Percentiles rank a stretch among this genome's conserved stretches.
Conservation (phyloP, 2,797 vertebrate genomes). For the Amniataba percoides region DNA sequence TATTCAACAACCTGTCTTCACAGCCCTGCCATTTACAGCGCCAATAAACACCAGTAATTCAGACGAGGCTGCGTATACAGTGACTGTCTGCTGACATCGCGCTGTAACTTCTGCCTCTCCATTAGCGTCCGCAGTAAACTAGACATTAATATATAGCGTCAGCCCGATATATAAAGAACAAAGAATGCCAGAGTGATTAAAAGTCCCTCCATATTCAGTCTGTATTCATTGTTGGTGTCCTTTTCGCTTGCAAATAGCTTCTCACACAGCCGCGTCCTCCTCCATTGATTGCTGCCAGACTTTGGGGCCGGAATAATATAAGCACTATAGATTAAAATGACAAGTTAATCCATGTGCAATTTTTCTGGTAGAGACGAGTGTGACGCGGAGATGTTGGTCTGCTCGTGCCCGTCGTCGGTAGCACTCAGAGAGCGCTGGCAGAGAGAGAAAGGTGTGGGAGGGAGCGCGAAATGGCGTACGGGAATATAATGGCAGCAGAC, state of each 20-base stretch:
- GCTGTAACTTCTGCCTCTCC: constrained; percentile 67
- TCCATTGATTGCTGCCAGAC: constrained; percentile 61
- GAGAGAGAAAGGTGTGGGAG: constrained; percentile 71
- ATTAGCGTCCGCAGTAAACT: constrained; percentile 63
- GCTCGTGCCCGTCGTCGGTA: constrained; percentile 59
- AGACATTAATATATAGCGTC: constrained; percentile 64
- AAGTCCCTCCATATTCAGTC: constrained; percentile 19
- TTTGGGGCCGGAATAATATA: constrained; percentile 55
- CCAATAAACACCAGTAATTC: constrained; percentile 70
- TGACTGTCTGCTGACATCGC: constrained; percentile 55
- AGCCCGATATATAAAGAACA: constrained; percentile 68
- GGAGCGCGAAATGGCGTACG: constrained; percentile 74
- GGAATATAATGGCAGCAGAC: constrained; percentile 74
- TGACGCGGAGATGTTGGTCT: constrained; percentile 56
- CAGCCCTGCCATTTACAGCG: constrained; percentile 63
- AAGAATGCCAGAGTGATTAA: constrained; percentile 72
- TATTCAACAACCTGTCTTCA: constrained; percentile 64
- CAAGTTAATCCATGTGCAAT: constrained; percentile 65
- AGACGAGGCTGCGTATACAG: constrained; percentile 48
- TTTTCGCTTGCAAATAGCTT: constrained; percentile 70
- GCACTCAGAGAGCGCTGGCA: constrained; percentile 45
- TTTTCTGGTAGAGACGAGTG: constrained; percentile 49
- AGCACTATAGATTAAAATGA: constrained; percentile 72
- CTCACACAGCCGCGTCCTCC: constrained; percentile 45
- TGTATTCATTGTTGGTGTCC: constrained; percentile 53